phyloP scores from a whole-genome alignment of 2,888 invertebrate species.

The Drosophila rellima region DNA sequence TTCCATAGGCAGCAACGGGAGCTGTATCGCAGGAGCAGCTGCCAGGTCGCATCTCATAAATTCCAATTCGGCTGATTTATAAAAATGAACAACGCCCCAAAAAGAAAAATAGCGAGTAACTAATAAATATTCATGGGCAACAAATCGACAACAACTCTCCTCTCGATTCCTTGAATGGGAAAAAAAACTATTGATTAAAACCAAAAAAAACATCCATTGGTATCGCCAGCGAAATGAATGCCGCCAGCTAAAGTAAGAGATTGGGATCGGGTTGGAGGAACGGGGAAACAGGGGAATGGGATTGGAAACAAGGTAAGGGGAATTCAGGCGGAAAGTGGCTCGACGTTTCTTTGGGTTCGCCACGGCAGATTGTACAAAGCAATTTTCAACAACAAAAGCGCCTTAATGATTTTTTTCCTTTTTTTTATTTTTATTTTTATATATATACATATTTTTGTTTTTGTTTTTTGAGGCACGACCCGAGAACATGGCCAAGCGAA shows the following conservation, averaged over 20 bases:
- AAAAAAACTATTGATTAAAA: constrained; percentile 55
- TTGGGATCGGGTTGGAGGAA: background rate
- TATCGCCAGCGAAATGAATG: constrained; percentile 25
- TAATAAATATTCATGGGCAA: constrained; percentile 72
- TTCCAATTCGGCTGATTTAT: constrained; percentile 71
- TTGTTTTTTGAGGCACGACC: constrained; percentile 34
- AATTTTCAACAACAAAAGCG: constrained; percentile 45
- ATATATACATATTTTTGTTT: too few species aligned
- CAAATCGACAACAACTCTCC: constrained; percentile 29
- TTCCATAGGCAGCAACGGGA: constrained; percentile 13
- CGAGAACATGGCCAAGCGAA: constrained; percentile 21
- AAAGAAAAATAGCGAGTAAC: constrained; percentile 35
- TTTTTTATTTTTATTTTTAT: constrained; percentile 7
- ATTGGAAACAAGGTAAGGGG: constrained; percentile 4
- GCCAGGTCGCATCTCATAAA: constrained; percentile 56
- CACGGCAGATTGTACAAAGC: constrained; percentile 42
- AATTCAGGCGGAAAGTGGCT: constrained; percentile 19
- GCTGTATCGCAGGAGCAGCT: constrained; percentile 17
- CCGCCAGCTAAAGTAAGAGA: constrained; percentile 48
- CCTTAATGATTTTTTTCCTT: constrained; percentile 46
- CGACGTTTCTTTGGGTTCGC: constrained; percentile 20
- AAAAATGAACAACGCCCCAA: constrained; percentile 76
- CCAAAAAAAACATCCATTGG: constrained; percentile 30
- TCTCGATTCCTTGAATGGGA: constrained; percentile 45
- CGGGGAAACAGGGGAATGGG: background rate